These are phyloP conservation scores for Pluvialis apricaria DNA, from an alignment of 2,113 vertebrate species.

Conservation along the genomic window DNA sequence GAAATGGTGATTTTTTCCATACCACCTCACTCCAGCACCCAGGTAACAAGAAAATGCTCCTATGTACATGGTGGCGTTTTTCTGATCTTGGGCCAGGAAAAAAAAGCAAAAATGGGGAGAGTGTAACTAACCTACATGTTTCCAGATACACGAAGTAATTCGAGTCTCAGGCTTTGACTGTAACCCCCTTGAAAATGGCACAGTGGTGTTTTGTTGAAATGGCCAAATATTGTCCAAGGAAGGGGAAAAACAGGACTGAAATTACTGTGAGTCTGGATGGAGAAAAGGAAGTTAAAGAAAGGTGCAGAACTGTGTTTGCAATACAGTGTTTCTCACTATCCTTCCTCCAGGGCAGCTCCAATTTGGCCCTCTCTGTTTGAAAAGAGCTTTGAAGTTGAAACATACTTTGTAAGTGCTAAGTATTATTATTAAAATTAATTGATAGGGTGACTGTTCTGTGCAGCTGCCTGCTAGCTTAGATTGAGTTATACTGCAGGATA, in stretches of 20 bases:
- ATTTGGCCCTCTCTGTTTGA: not conserved
- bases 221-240: not conserved
- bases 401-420: not conserved
- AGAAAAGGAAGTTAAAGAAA: not conserved
- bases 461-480: not conserved
- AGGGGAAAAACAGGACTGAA: not conserved
- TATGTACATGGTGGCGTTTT: not conserved
- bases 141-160: not conserved
- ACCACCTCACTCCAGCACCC: not conserved
- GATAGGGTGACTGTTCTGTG: not conserved
- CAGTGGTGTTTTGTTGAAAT: not conserved
- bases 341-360: accelerated
- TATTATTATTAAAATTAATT: conserved; percentile 35
- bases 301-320: not conserved
- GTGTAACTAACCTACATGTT: not conserved
- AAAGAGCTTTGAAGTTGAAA: conserved; percentile 1
- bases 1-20: not conserved
- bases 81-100: not conserved
- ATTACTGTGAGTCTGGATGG: not conserved
- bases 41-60: not conserved
- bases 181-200: not conserved
- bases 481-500: conserved; percentile 23
- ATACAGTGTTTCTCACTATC: not conserved
- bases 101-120: too few species aligned
- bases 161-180: not conserved